Base-by-base conservation (phyloP, 2,888 invertebrate genomes). In the Trissolcus japonicus region DNA sequence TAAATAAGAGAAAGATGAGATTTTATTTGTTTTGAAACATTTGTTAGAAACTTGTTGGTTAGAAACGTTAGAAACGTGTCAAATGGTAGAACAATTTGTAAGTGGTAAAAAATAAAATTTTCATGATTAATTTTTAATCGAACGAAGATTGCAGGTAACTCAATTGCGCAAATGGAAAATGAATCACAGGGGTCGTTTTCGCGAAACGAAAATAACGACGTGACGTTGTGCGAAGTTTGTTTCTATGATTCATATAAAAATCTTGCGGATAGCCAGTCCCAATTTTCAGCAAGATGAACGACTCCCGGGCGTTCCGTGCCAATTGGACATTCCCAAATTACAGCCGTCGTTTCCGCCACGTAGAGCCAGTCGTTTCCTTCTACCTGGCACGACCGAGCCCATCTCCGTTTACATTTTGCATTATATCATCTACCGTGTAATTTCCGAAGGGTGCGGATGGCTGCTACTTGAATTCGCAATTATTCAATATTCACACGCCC, bases 251-350 rank as follows among this genome's bases (percentile, higher is more conserved):
- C 25, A 56, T 61, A 60, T 16, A 35, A 46, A 67, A 67, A 75
- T 67, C 67, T 66, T 54, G 29, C 56, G 76, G 25, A 61, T 67
- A 25, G 63, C 77, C 54, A 67, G 80, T 65, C 72, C 78, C 79
- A 80, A 80, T 82, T 83, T 82, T 77, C 79, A 74, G 66, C 62
- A 80, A 77, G 74, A 75, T 62, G 76, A 68, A 73, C 69, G 67
- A 61, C 68, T 79, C 78, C 62, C 56, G 61, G 79, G 82, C 81
- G 79, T 81, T 79, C 57, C 79, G 77, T 72, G 79, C 78, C 80
- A 77, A 82, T 81, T 79, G 79, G 76, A 78, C 73, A 80, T 80
- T 82, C 65, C 80, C 76, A 80, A 84, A 83, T 81, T 82, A 79
- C 74, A 80, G 67, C 56, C 57, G 76, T 53, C 59, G 79, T 76